Percentiles rank a stretch among this genome's conserved stretches.
Conservation (phyloP, 2,888 invertebrate species). For the Oscheius sp. region DNA sequence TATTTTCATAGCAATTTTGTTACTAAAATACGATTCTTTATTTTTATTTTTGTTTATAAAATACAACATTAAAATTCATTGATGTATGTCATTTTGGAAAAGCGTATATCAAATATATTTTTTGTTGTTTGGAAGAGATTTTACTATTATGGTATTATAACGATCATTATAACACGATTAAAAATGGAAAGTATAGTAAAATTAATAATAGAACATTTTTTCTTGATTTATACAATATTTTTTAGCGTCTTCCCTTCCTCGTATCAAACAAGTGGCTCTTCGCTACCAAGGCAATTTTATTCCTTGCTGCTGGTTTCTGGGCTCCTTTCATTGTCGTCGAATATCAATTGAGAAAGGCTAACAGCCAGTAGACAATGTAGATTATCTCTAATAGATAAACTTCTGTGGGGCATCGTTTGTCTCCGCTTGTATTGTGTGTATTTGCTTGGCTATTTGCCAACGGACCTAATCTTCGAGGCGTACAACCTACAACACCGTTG, state of each 20-base stretch:
- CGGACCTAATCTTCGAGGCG: slow-evolving; percentile 17
- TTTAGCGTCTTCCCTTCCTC: slow-evolving; percentile 63
- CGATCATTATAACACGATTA: not conserved
- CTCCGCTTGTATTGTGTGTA: slow-evolving; percentile 11
- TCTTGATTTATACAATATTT: slow-evolving; percentile 10
- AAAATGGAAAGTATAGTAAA: not conserved
- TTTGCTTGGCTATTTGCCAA: slow-evolving; percentile 20
- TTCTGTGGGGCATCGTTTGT: not conserved
- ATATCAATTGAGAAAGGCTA: slow-evolving; percentile 66
- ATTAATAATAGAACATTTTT: not conserved
- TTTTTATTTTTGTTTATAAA: too few species aligned
- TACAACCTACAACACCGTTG: not conserved
- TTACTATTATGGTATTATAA: not conserved
- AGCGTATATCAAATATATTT: too few species aligned
- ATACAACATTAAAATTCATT: too few species aligned
- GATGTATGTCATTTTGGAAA: too few species aligned
- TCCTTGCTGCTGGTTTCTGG: slow-evolving; percentile 64
- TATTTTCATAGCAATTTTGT: too few species aligned
- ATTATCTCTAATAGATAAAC: slow-evolving; percentile 24
- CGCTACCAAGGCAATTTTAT: slow-evolving; percentile 55
- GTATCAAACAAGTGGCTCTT: slow-evolving; percentile 60
- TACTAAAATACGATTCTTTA: too few species aligned
- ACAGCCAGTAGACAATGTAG: slow-evolving; percentile 38
- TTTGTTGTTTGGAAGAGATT: too few species aligned
- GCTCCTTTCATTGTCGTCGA: slow-evolving; percentile 62